Evolutionary conservation across 2,888 invertebrate species (phyloP), one percentile per base, ranked within the genome.

Genomic region (Amblyteles armatorius): DNA sequence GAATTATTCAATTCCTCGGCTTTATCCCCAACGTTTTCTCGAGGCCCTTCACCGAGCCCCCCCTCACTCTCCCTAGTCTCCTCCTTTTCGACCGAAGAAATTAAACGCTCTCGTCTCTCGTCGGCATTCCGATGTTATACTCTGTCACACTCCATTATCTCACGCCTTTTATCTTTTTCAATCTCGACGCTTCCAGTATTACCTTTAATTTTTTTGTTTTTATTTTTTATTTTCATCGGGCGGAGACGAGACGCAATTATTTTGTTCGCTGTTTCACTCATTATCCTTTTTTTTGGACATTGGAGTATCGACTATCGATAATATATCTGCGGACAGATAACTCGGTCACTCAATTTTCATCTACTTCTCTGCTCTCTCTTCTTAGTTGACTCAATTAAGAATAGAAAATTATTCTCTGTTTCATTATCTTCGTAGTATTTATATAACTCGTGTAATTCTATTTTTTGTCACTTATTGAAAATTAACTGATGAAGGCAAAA

Each of bases 1-100:
- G 91, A 91, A 91, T 91, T 90, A 91, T 91, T 91, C 90, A 91
- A 88, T 88, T 87, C 85, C 87, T 63, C 60, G 80, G 72, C 76
- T 73, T 68, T 22, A 67, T n/a, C 80, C 80, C 65, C 55, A 19
- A 71, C 60, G 69, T 76, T 83, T 77, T 76, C 65, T 73, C 68
- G 50, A 76, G 76, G 19, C 72, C 71, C 57, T 33, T 68, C 16
- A 26, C 40, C 67, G 73, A 68, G 74, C 84, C 9, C 40, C 40
- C 40, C 40, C 2, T 11, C 40, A 2, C 86, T 86, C 80, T 82
- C 82, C 65, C 73, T 60, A 63, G 65, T 68, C 77, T 48, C 57
- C 69, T 48, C 55, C 63, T 79, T 67, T 86, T 81, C 78, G 82
- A 79, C 84, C 87, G 88, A 90, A 89, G 88, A 89, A 90, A 82